Base-by-base conservation (phyloP, 2,888 invertebrate species). In the Drepana falcataria region DNA sequence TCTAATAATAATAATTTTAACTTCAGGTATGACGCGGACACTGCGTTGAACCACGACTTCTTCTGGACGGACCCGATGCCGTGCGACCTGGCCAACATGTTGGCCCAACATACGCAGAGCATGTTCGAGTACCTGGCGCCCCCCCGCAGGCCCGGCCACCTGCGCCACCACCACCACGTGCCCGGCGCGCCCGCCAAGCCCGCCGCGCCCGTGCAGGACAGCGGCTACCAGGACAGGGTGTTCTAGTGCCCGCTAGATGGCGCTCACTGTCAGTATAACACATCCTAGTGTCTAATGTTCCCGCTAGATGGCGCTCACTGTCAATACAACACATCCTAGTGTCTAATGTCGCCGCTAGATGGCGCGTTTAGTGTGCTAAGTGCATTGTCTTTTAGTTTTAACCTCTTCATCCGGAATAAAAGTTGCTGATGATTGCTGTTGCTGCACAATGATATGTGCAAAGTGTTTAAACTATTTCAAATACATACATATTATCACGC, bases 31-130 rank as follows among this genome's bases (percentile, higher is more conserved):
- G 97, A 98, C 77, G 95, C 98, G 0, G 98, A 99, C 79, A 95
- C 96, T 0, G 98, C 99, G 0, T 82, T 99, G 1, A 98, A 98
- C 87, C 99, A 99, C 77, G 98, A 98, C 79, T 99, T 99, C 91
- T 99, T 99, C 91, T 99, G 98, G 98, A 96, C 96, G 3, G 98
- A 98, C 80, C 99, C 99, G 0, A 96, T 98, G 96, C 98, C 99
- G 0, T 95, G 95, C 74, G 97, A 97, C 77, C 90, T 97, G 44
- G 95, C 94, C 53, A 96, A 96, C 88, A 98, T 98, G 98, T 86
- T 99, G 62, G 97, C 96, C 0, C 96, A 97, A 71, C 91, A 95
- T 94, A 61, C 96, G 93, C 94, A 94, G 75, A 97, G 97, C 83
- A 98, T 98, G 98, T 99, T 98, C 80, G 98, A 99, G 80, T 98